These are phyloP conservation scores for Schizaphis graminum DNA, from an alignment of 2,888 invertebrate genomes.

Conservation along the genomic window DNA sequence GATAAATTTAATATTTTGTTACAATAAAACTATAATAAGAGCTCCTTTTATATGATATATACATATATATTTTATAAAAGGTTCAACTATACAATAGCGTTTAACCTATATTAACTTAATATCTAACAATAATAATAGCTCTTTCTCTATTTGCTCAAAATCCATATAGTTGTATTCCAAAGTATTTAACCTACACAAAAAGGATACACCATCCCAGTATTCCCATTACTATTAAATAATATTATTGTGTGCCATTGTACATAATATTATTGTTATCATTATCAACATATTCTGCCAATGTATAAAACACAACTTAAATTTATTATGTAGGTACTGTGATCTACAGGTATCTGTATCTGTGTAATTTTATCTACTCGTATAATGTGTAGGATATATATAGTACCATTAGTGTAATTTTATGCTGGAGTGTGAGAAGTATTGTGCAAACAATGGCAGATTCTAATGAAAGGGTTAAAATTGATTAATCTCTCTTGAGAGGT, in stretches of 20 bases:
- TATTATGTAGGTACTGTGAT: background rate
- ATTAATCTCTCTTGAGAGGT: conserved; percentile 32
- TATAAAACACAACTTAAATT: background rate
- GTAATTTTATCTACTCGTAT: conserved; percentile 17
- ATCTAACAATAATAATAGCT: background rate
- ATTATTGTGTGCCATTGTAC: background rate
- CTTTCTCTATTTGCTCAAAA: background rate
- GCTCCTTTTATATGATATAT: background rate
- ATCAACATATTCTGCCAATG: background rate
- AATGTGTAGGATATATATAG: background rate
- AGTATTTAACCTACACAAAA: background rate
- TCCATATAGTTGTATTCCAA: background rate
- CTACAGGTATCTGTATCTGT: background rate
- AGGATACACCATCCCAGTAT: background rate
- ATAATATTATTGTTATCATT: background rate
- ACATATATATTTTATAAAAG: background rate
- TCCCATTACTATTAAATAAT: background rate
- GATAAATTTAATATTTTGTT: background rate
- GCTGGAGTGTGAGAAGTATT: background rate
- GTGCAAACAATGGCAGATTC: background rate
- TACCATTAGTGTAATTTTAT: conserved; percentile 27
- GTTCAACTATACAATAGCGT: background rate
- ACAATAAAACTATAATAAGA: background rate
- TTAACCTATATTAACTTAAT: background rate
- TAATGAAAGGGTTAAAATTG: conserved; percentile 47